Percentiles rank a stretch among this genome's conserved stretches.
Evolutionary conservation across 2,797 vertebrate species (phyloP).

Genomic region (Melanotaenia nigrans): DNA sequence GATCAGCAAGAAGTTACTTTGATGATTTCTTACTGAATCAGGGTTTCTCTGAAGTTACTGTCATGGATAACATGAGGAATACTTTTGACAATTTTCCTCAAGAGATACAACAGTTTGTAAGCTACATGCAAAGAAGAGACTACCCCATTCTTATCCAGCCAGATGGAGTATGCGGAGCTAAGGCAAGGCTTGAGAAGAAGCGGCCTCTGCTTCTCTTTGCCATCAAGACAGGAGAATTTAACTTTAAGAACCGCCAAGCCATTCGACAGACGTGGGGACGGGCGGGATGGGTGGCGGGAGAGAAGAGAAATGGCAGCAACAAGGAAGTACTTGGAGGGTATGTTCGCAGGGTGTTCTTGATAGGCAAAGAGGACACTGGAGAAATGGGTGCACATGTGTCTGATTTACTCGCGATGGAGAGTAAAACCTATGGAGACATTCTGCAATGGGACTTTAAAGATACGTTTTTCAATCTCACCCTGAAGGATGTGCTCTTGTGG

Average conservation of each 20-base stretch:
- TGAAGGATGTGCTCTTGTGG: slow-evolving; percentile 85
- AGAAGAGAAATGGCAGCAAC: slow-evolving; percentile 1
- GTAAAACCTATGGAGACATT: slow-evolving; percentile 69
- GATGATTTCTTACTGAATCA: slow-evolving; percentile 3
- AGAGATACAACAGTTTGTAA: slow-evolving; percentile 65
- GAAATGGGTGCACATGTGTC: slow-evolving; percentile 26
- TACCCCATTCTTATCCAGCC: slow-evolving; percentile 72
- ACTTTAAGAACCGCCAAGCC: slow-evolving; percentile 76
- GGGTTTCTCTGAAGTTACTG: slow-evolving; percentile 17
- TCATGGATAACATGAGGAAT: not conserved
- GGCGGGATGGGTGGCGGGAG: slow-evolving; percentile 63
- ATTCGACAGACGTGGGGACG: slow-evolving; percentile 82
- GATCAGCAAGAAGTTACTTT: accelerated
- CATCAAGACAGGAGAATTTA: slow-evolving; percentile 74
- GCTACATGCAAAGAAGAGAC: slow-evolving; percentile 73
- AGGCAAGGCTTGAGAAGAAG: slow-evolving; percentile 30
- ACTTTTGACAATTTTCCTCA: slow-evolving; percentile 45
- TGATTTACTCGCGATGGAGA: slow-evolving; percentile 54
- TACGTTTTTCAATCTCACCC: slow-evolving; percentile 83
- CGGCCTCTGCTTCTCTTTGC: slow-evolving; percentile 76
- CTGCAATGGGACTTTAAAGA: slow-evolving; percentile 84
- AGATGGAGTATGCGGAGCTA: slow-evolving; percentile 54
- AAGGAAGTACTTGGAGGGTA: slow-evolving; percentile 47
- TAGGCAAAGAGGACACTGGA: slow-evolving; percentile 65
- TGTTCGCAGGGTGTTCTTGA: slow-evolving; percentile 80